These are phyloP conservation scores for Dromaius novaehollandiae DNA, from an alignment of 2,113 vertebrate genomes.

Conservation along the genomic window DNA sequence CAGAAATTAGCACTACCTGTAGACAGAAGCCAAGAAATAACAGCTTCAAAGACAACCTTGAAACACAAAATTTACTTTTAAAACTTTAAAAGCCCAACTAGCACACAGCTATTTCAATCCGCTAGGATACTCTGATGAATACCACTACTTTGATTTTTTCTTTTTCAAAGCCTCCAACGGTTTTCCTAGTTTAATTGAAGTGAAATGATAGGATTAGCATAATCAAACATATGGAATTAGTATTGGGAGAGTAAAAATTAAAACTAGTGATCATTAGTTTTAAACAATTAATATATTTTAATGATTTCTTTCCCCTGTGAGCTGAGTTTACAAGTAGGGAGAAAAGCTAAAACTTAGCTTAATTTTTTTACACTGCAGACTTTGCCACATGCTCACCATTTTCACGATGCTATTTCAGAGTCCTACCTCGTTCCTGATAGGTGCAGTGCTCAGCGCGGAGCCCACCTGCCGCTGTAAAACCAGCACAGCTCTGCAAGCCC, in stretches of 20 bases:
- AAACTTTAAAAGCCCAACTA: background rate
- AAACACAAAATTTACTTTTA: background rate
- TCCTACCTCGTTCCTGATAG: background rate
- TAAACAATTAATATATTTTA: background rate
- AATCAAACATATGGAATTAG: constrained; percentile 20
- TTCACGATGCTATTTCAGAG: background rate
- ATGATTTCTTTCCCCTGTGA: background rate
- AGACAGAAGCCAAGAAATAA: background rate
- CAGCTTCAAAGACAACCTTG: background rate
- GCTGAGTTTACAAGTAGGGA: background rate
- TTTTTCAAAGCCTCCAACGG: background rate
- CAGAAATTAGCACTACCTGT: background rate
- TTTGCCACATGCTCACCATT: background rate
- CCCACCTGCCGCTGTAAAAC: rapidly evolving
- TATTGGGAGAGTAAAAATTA: background rate
- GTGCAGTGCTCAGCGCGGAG: background rate
- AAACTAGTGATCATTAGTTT: background rate
- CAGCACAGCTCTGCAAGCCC: background rate
- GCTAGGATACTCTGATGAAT: background rate
- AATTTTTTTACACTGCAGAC: background rate
- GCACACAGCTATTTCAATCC: background rate
- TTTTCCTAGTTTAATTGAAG: constrained; percentile 7
- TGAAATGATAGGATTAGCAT: background rate
- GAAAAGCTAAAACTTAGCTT: background rate
- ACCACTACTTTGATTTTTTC: background rate